phyloP scores from a whole-genome alignment of 2,113 vertebrate genomes.

The Sebastes schlegelii region DNA sequence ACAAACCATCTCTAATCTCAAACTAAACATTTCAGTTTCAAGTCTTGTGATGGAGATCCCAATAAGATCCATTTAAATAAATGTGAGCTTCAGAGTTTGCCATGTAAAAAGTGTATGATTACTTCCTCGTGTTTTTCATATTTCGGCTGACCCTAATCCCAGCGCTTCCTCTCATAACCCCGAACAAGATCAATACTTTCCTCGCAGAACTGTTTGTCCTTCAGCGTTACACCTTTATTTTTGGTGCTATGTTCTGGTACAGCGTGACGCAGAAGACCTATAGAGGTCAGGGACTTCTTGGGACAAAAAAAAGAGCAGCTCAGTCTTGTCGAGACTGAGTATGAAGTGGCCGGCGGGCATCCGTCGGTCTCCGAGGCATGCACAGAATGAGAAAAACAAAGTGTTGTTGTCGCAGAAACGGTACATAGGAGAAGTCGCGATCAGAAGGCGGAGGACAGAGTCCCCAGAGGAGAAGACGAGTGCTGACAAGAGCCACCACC shows the following conservation, averaged over 20 bases:
- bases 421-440: conserved; percentile 16
- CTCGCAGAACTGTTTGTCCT: not conserved
- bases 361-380: conserved; percentile 31
- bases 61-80: no score
- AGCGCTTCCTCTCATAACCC: not conserved
- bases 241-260: not conserved
- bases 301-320: conserved; percentile 26
- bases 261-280: not conserved
- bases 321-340: conserved; percentile 14
- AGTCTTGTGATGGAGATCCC: not conserved
- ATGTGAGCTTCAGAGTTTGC: not conserved
- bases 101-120: no score
- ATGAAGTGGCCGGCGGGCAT: conserved; percentile 1
- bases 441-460: conserved; percentile 20
- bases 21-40: not conserved
- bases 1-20: not conserved
- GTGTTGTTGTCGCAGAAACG: conserved; percentile 21
- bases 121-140: not conserved
- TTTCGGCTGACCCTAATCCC: not conserved
- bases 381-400: conserved; percentile 21
- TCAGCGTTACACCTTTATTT: not conserved
- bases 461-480: conserved; percentile 27
- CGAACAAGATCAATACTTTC: not conserved
- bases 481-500: conserved; percentile 22
- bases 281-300: conserved; percentile 8